These are phyloP conservation scores for Drosophila nebulosa DNA, from an alignment of 1,140 invertebrate species.

Conservation along the genomic window DNA sequence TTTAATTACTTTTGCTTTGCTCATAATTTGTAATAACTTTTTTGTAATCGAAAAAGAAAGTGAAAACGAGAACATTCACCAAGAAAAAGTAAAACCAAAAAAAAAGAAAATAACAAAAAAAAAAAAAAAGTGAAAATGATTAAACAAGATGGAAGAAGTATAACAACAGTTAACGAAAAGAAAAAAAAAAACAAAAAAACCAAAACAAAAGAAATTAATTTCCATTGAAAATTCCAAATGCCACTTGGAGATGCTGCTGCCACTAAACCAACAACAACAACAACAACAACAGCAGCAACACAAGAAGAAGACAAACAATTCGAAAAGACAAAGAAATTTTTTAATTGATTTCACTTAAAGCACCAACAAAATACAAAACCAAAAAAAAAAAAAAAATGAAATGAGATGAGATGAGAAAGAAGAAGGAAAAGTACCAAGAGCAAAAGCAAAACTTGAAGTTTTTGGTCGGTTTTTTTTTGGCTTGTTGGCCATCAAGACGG, in stretches of 20 bases:
- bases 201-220: conserved; percentile 70
- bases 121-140: conserved; percentile 70
- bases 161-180: conserved; percentile 11
- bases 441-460: conserved; percentile 42
- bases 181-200: neutral
- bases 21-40: conserved; percentile 17
- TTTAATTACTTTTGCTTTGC: conserved; percentile 19
- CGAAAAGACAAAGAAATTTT: conserved; percentile 77
- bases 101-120: conserved; percentile 4
- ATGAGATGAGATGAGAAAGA: conserved; percentile 4
- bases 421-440: conserved; percentile 47
- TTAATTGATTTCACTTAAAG: conserved; percentile 79
- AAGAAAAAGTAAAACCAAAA: conserved; percentile 11
- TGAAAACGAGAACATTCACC: conserved; percentile 67
- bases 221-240: conserved; percentile 74
- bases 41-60: conserved; percentile 34
- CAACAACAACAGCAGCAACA: conserved; percentile 19
- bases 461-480: conserved; percentile 27
- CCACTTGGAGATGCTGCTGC: conserved; percentile 34
- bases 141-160: conserved; percentile 46
- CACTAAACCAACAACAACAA: conserved; percentile 11
- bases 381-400: neutral
- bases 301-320: conserved; percentile 58
- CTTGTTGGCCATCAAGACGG: conserved; percentile 21
- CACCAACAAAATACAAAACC: conserved; percentile 49